A percentile compares a stretch with the other conserved stretches of the same genome.
phyloP scores from a whole-genome alignment of 2,888 invertebrate species.

The Aricia artaxerxes region DNA sequence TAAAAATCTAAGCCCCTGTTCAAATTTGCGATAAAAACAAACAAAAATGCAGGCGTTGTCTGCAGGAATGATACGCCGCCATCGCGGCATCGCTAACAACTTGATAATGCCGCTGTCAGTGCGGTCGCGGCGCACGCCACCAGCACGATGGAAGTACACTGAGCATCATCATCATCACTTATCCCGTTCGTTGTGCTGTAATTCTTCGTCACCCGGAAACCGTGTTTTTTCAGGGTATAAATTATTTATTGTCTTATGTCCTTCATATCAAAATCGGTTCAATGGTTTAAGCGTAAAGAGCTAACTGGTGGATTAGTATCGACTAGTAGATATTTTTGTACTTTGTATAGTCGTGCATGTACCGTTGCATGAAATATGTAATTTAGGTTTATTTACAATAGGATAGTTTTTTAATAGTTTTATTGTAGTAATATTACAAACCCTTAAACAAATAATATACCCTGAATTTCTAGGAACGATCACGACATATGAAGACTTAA shows the following conservation, averaged over 20 bases:
- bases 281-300: too few species aligned
- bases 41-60: background rate
- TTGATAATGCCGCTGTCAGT: slow-evolving; percentile 47
- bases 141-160: slow-evolving; percentile 34
- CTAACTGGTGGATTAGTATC: too few species aligned
- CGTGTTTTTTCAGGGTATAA: too few species aligned
- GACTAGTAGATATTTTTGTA: too few species aligned
- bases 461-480: background rate
- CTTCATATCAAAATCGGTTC: too few species aligned
- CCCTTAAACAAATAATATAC: background rate
- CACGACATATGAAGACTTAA: background rate
- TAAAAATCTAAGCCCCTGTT: background rate
- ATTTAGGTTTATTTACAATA: too few species aligned
- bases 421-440: background rate
- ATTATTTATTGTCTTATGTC: too few species aligned
- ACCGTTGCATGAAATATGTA: too few species aligned
- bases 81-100: slow-evolving; percentile 40
- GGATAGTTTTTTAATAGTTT: too few species aligned
- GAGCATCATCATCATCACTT: background rate
- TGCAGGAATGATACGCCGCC: background rate
- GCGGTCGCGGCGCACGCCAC: slow-evolving; percentile 41
- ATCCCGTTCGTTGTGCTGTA: background rate
- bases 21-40: background rate
- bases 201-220: too few species aligned
- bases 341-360: too few species aligned